phyloP scores from a whole-genome alignment of 2,888 invertebrate genomes.

The Ernsta delagoae region DNA sequence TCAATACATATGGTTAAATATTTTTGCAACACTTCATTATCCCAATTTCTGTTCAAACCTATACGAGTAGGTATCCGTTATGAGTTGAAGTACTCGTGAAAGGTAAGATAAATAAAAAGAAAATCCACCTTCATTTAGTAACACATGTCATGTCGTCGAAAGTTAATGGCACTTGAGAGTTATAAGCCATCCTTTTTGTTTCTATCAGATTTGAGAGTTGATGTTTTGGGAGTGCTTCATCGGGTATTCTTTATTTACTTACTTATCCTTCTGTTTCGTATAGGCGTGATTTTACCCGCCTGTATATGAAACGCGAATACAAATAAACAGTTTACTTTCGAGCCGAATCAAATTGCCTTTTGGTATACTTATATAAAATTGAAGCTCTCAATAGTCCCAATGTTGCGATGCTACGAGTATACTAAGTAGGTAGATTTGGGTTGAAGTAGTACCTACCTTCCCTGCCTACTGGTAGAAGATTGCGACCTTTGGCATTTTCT shows the following conservation, averaged over 20 bases:
- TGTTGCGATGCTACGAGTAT: constrained; percentile 10
- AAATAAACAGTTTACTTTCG: constrained; percentile 18
- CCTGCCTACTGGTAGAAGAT: background rate
- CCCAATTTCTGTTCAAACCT: background rate
- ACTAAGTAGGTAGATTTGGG: constrained; percentile 20
- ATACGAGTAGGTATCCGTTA: background rate
- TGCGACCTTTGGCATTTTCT: constrained; percentile 61
- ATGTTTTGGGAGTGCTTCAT: background rate
- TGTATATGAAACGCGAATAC: constrained; percentile 12
- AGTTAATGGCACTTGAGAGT: background rate
- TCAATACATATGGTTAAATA: background rate
- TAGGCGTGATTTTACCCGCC: constrained; percentile 6
- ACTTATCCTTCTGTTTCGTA: background rate
- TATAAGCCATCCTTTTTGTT: constrained; percentile 6
- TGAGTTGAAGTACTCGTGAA: background rate
- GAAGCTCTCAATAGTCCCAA: constrained; percentile 16
- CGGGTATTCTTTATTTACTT: constrained; percentile 4
- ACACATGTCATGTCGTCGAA: constrained; percentile 3
- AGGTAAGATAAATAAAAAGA: background rate
- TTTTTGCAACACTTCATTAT: background rate
- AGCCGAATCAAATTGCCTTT: constrained; percentile 21
- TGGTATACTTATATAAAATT: constrained; percentile 9
- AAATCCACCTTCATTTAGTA: background rate
- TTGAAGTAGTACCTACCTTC: constrained; percentile 18
- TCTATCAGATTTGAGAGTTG: background rate